Evolutionary conservation across 2,797 vertebrate species (phyloP).

Genomic region (Diglossa cyanea): DNA sequence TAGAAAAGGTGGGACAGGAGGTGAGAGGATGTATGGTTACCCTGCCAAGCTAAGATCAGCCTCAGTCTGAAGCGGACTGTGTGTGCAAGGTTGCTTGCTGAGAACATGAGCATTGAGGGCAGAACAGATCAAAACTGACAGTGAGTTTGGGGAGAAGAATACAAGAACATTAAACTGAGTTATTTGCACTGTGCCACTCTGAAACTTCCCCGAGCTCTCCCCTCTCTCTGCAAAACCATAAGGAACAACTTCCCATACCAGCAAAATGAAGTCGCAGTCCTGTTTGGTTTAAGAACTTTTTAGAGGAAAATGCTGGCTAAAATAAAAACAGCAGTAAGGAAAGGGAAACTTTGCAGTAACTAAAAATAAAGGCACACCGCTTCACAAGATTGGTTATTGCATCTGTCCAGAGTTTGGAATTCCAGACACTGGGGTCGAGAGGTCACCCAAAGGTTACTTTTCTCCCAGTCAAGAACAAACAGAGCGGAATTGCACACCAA

Average conservation of each 20-base stretch:
- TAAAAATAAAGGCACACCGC: constrained; percentile 82
- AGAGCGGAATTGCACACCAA: constrained; percentile 67
- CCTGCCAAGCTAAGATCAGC: neutral
- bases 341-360: constrained; percentile 75
- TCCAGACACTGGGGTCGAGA: constrained; percentile 75
- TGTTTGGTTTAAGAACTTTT: constrained; percentile 45
- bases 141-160: neutral
- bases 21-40: neutral
- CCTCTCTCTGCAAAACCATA: neutral
- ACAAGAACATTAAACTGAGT: neutral
- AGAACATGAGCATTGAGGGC: fast-evolving
- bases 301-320: constrained; percentile 61
- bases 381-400: constrained; percentile 69
- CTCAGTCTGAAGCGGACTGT: neutral
- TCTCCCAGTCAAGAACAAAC: constrained; percentile 82
- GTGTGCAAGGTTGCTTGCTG: neutral
- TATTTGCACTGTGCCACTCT: neutral
- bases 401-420: constrained; percentile 80
- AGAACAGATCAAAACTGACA: neutral
- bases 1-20: neutral
- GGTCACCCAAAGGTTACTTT: constrained; percentile 82
- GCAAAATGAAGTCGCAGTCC: constrained; percentile 2
- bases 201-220: neutral
- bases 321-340: constrained; percentile 72
- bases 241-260: neutral